These are phyloP conservation scores for Mugil cephalus DNA, from an alignment of 2,113 vertebrate genomes.

Conservation along the genomic window DNA sequence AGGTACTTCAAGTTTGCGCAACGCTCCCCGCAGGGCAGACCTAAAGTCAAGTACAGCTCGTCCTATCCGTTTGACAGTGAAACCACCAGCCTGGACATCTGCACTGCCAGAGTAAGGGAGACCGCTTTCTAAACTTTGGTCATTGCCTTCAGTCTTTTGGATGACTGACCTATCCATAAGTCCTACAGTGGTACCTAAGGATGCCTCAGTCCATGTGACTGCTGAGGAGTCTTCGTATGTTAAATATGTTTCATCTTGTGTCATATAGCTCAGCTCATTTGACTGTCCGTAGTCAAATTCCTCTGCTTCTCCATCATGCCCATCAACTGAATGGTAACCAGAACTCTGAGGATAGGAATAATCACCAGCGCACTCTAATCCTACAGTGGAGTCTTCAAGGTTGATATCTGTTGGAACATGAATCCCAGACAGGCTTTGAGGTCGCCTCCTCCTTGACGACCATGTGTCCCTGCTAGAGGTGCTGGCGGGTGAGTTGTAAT, in stretches of 20 bases:
- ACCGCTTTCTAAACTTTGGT: constrained; percentile 42
- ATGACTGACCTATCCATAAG: constrained; percentile 6
- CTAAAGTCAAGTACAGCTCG: constrained; percentile 90
- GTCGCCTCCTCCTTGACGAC: constrained; percentile 52
- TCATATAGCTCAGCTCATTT: constrained; percentile 42
- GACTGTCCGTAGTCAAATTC: constrained; percentile 47
- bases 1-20: constrained; percentile 88
- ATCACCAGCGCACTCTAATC: constrained; percentile 52
- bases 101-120: constrained; percentile 41
- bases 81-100: constrained; percentile 84
- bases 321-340: constrained; percentile 67
- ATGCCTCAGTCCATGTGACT: constrained; percentile 51
- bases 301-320: constrained; percentile 37
- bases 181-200: constrained; percentile 6
- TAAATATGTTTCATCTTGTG: constrained; percentile 38
- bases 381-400: constrained; percentile 22
- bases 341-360: constrained; percentile 67
- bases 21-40: constrained; percentile 89
- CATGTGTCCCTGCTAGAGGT: constrained; percentile 71
- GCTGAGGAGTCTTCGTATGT: constrained; percentile 39
- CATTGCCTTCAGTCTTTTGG: constrained; percentile 3
- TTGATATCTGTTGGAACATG: constrained; percentile 18
- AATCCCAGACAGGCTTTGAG: constrained; percentile 46
- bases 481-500: constrained; percentile 76
- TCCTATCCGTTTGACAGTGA: constrained; percentile 90